phyloP scores from a whole-genome alignment of 2,797 vertebrate genomes.

The Lithobates sylvaticus region DNA sequence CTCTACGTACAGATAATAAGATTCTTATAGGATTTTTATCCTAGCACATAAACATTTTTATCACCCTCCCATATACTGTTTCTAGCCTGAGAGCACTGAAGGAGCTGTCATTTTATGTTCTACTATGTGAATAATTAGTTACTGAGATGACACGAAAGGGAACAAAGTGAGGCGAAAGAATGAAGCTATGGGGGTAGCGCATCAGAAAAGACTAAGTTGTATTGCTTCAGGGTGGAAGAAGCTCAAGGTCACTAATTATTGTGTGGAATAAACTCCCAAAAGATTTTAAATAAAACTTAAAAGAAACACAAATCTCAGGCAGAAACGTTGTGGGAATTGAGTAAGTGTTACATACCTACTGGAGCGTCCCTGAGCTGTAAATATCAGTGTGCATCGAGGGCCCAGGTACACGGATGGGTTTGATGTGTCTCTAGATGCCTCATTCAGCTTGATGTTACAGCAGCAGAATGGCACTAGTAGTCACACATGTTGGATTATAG shows the following conservation, averaged over 20 bases:
- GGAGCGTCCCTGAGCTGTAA: background rate
- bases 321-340: background rate
- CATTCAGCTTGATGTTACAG: no score
- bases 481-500: no score
- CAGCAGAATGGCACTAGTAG: no score
- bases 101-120: slow-evolving; percentile 33
- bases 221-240: background rate
- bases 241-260: slow-evolving; percentile 44
- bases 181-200: background rate
- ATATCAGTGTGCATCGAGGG: background rate
- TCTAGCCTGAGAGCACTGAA: slow-evolving; percentile 30
- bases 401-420: background rate
- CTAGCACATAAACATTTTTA: background rate
- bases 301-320: background rate
- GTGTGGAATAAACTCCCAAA: background rate
- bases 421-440: background rate
- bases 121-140: slow-evolving; percentile 41
- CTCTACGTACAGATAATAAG: slow-evolving; percentile 19
- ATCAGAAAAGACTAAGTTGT: slow-evolving; percentile 14
- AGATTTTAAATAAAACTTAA: background rate
- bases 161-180: slow-evolving; percentile 7
- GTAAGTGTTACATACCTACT: background rate
- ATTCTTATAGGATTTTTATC: background rate
- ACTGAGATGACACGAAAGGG: slow-evolving; percentile 16
- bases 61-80: slow-evolving; percentile 1